phyloP scores from a whole-genome alignment of 2,113 vertebrate species.

The Orycteropus afer region DNA sequence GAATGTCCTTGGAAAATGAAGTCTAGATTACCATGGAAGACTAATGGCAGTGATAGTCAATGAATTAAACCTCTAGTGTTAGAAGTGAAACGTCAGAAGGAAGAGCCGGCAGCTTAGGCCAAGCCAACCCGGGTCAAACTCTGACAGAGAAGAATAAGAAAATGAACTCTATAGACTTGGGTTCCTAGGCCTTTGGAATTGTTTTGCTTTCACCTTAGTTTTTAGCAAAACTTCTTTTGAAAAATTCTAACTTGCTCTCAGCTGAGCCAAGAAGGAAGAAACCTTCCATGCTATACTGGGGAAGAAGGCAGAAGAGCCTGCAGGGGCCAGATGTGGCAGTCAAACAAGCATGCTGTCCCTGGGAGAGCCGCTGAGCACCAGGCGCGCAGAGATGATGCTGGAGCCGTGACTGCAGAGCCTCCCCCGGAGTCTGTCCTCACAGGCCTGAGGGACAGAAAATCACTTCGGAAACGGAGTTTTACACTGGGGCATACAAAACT shows the following conservation, averaged over 20 bases:
- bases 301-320: neutral
- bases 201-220: neutral
- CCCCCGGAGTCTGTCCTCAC: neutral
- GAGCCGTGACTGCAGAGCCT: neutral
- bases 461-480: neutral
- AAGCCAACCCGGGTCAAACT: neutral
- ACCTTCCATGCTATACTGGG: neutral
- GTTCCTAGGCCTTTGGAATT: neutral
- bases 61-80: neutral
- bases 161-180: neutral
- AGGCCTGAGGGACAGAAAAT: neutral
- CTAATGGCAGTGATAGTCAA: neutral
- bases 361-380: neutral
- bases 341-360: too few species aligned
- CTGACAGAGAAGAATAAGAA: neutral
- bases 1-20: neutral
- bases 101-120: neutral
- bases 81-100: neutral
- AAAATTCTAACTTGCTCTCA: constrained; percentile 26
- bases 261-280: neutral
- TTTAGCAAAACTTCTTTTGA: constrained; percentile 31
- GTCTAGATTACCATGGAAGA: neutral
- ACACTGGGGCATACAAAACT: fast-evolving
- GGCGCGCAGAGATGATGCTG: neutral
- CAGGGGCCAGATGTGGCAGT: neutral